Base-by-base conservation (phyloP, 2,888 invertebrate genomes). In the Tiliacea citrago region DNA sequence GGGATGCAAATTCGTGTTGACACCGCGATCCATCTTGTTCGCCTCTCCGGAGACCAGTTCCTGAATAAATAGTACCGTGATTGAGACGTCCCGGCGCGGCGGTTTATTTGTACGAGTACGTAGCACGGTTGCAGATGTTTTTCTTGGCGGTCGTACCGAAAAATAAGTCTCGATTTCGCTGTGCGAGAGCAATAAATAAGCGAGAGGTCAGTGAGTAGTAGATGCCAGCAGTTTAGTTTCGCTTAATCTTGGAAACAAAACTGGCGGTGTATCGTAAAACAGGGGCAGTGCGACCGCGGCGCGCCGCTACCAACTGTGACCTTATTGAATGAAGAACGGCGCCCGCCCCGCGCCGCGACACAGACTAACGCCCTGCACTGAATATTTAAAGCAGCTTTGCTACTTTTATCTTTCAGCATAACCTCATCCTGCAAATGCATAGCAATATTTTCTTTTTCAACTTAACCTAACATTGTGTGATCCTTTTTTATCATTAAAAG, bases 1-100 rank as follows among this genome's bases (percentile, higher is more conserved):
- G 94, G 94, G 95, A 96, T 96, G 96, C 96, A 96, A 96, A 96
- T 96, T 96, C 94, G 94, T 96, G 96, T 96, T 96, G 96, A 96
- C 96, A 95, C 95, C 93, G 91, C 96, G 94, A 96, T 96, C 96
- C 95, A 93, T 96, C 96, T 96, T 95, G 95, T 96, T 95, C 95
- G 95, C 84, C 94, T 95, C 96, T 94, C 95, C 89, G 87, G 95
- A 95, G 96, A 95, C 95, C 93, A 88, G 92, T 91, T 92, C 91
- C 92, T 90, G 93, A 93, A 94, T 94, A 95, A 95, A 96, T 95
- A 95, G 93, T 92, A 90, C 92, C 90, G 94, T 95, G 95, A 96
- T 96, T 94, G 95, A 94, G 94, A 93, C 90, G 90, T 91, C 91
- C 93, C 91, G 87, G 86, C 83, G 91, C 91, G 87, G 86, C 83